Evolutionary conservation across 2,113 vertebrate species (phyloP), one percentile per base, ranked within the genome.

Genomic region (Actenoides hombroni): DNA sequence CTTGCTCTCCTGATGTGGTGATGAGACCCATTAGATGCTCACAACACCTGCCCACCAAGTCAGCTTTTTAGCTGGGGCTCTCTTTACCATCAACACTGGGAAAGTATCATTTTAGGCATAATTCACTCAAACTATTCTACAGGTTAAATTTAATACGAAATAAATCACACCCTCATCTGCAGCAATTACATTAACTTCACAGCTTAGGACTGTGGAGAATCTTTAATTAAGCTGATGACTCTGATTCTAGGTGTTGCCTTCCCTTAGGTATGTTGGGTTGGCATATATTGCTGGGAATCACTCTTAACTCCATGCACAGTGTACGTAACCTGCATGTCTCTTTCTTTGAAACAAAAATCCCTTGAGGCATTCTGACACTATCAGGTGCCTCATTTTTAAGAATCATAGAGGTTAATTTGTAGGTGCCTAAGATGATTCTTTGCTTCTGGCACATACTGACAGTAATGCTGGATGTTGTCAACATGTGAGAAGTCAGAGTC

Each of bases 141-240:
- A 3, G 3, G 39, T 54, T 60, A 83, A 39, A 63, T 56, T 56
- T n/a, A 39, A 56, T 42, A 79, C 26, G 3, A 73, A 92, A 85
- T 82, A 86, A 79, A 82, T 83, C 74, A 71, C 6, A 3, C 35
- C 11, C 16, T 83, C 61, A 35, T 76, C 70, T 93, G 63, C 57
- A 83, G 67, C 67, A 65, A 44, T 6, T 65, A 70, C 44, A 65
- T 90, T 88, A 85, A 33, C n/a, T 76, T 76, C 70, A 13, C 67
- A 35, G 82, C 33, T 56, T 33, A 69, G 67, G 78, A 85, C 54
- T 56, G 54, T 17, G 26, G 49, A 82, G 48, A 74, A 49, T 16
- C 65, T 71, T 85, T 83, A 91, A 91, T 84, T 69, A 79, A 63
- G 88, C 39, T 83, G 59, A 80, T 69, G 63, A 67, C 25, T 74